Percentiles rank a stretch among this genome's conserved stretches.
Conservation (phyloP, 2,888 invertebrate genomes). For the Ochropleura plecta region DNA sequence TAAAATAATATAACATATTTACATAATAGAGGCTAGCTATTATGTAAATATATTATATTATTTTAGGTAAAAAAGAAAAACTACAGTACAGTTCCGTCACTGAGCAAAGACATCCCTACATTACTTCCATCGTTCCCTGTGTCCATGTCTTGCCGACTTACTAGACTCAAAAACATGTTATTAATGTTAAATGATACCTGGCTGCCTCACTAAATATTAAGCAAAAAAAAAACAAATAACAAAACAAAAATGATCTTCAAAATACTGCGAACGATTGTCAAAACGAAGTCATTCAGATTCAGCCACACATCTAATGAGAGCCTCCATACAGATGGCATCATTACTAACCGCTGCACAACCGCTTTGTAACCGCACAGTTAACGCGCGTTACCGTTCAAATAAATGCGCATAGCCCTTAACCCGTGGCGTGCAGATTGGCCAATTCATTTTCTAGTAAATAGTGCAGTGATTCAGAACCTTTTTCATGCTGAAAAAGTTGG, state of each 20-base stretch:
- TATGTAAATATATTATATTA: no score
- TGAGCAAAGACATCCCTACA: background rate
- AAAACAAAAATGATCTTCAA: slow-evolving; percentile 7
- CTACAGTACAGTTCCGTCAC: no score
- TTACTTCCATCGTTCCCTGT: background rate
- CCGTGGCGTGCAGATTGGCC: slow-evolving; percentile 66
- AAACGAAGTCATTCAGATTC: slow-evolving; percentile 56
- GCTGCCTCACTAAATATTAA: background rate
- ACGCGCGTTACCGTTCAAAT: slow-evolving; percentile 46
- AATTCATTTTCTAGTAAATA: slow-evolving; percentile 72
- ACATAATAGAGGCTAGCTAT: no score
- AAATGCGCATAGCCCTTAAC: slow-evolving; percentile 60
- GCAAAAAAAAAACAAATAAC: background rate
- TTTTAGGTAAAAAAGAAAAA: no score
- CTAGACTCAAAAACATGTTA: no score
- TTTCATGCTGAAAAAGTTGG: slow-evolving; percentile 51
- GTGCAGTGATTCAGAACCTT: slow-evolving; percentile 61
- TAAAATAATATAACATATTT: no score
- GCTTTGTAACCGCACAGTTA: slow-evolving; percentile 51
- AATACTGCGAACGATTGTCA: slow-evolving; percentile 31
- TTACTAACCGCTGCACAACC: slow-evolving; percentile 62
- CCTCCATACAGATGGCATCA: slow-evolving; percentile 60
- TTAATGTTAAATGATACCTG: background rate
- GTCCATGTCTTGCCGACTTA: background rate
- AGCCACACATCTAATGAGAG: slow-evolving; percentile 61